A percentile compares a stretch with the other conserved stretches of the same genome.
phyloP scores from a whole-genome alignment of 2,888 invertebrate species.

The Sphecodes monilicornis region DNA sequence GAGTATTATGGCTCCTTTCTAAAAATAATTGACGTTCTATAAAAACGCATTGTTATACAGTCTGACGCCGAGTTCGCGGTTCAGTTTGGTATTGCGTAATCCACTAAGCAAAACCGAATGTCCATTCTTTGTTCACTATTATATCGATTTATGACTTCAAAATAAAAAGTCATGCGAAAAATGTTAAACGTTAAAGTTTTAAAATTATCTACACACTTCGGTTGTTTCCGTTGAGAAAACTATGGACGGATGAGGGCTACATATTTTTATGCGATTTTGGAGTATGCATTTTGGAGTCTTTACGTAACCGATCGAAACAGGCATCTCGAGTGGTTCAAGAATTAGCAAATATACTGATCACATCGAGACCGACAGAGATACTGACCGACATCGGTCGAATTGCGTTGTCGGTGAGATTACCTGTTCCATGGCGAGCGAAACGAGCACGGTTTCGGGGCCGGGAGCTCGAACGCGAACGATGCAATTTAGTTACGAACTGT shows the following conservation, averaged over 20 bases:
- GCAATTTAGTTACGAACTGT: constrained; percentile 70
- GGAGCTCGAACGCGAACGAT: constrained; percentile 25
- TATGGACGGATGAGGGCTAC: not conserved
- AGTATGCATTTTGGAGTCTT: not conserved
- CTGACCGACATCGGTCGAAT: constrained; percentile 9
- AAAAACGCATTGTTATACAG: constrained; percentile 57
- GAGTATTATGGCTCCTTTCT: constrained; percentile 59
- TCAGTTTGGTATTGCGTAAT: not conserved
- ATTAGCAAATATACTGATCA: not conserved
- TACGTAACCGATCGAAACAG: not conserved
- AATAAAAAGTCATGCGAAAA: not conserved
- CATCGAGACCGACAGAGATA: not conserved
- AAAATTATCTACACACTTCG: not conserved
- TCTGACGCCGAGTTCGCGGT: not conserved
- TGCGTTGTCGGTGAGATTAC: constrained; percentile 21
- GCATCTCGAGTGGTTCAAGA: not conserved
- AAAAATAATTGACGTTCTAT: constrained; percentile 66
- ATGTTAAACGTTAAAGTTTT: not conserved
- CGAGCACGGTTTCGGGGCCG: constrained; percentile 33
- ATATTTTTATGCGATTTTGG: not conserved
- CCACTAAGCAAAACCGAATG: not conserved
- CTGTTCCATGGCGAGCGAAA: constrained; percentile 2
- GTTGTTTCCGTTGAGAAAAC: no score
- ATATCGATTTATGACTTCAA: not conserved
- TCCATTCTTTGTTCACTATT: not conserved